Evolutionary conservation across 2,888 invertebrate genomes (phyloP).

Genomic region (Antheraea assamensis): DNA sequence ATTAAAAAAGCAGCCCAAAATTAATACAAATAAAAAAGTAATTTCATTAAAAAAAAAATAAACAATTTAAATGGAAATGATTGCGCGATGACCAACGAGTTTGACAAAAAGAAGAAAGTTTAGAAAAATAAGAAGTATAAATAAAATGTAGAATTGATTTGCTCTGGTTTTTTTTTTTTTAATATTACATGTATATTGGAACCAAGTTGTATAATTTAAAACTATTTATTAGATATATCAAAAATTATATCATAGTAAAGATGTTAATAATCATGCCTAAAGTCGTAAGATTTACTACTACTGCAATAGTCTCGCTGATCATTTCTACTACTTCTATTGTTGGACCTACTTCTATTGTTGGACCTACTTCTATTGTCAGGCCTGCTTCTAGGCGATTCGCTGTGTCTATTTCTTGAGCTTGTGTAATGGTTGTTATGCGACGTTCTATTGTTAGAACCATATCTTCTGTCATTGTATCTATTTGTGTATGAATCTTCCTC

Average conservation of each 20-base stretch:
- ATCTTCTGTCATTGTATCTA: constrained; percentile 21
- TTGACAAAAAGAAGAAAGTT: too few relatives aligned
- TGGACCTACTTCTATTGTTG: not conserved
- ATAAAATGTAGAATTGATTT: not conserved
- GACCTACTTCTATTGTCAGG: not conserved
- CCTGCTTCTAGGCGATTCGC: not conserved
- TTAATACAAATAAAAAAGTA: too few relatives aligned
- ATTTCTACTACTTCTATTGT: not conserved
- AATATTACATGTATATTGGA: not conserved
- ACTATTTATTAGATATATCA: not conserved
- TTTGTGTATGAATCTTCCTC: constrained; percentile 31
- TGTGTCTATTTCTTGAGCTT: not conserved
- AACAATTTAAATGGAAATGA: too few relatives aligned
- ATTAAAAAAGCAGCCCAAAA: too few relatives aligned
- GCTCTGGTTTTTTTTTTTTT: not conserved
- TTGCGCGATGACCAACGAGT: too few relatives aligned
- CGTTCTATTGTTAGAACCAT: constrained; percentile 23
- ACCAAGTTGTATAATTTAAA: not conserved
- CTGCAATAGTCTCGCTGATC: constrained; percentile 21
- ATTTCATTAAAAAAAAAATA: too few relatives aligned
- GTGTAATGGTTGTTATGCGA: constrained; percentile 21
- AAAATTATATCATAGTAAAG: not conserved
- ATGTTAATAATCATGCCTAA: constrained; percentile 51
- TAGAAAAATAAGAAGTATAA: not conserved
- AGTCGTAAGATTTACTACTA: constrained; percentile 46